Evolutionary conservation across 1,140 invertebrate genomes (phyloP).

Genomic region (Lasioglossum albipes): DNA sequence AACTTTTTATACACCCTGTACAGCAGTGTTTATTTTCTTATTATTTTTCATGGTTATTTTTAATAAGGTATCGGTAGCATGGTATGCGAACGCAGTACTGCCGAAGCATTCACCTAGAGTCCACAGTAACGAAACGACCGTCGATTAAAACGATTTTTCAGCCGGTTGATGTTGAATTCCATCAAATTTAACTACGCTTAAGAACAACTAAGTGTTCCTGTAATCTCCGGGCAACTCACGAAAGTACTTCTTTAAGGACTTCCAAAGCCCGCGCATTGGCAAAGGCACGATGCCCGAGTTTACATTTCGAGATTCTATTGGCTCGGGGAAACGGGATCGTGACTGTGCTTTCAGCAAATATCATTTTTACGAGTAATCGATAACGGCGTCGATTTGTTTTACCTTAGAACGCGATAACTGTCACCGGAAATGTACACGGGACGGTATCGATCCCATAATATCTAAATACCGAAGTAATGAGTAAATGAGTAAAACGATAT

Average conservation of each 20-base stretch:
- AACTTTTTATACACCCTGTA: too few relatives aligned
- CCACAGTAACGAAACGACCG: constrained; percentile 16
- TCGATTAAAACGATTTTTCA: constrained; percentile 40
- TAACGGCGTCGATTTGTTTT: not conserved
- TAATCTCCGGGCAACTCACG: not conserved
- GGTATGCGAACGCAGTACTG: constrained; percentile 5
- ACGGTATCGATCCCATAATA: too few relatives aligned
- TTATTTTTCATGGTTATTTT: too few relatives aligned
- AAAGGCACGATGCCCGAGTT: not conserved
- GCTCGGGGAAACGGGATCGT: not conserved
- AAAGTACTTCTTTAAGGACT: not conserved
- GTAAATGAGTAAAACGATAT: too few relatives aligned
- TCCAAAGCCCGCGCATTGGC: not conserved
- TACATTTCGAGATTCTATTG: constrained; percentile 23
- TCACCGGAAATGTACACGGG: too few relatives aligned
- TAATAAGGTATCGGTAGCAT: constrained; percentile 16
- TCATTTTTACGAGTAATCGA: not conserved
- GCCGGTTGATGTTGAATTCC: constrained; percentile 19
- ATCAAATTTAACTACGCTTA: constrained; percentile 7
- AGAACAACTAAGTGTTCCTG: not conserved
- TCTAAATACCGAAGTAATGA: too few relatives aligned
- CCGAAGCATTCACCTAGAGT: constrained; percentile 18
- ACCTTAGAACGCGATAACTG: too few relatives aligned
- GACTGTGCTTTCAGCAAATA: not conserved
- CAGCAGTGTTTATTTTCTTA: too few relatives aligned